phyloP scores from a whole-genome alignment of 2,113 vertebrate genomes.

The Bubo scandiacus region DNA sequence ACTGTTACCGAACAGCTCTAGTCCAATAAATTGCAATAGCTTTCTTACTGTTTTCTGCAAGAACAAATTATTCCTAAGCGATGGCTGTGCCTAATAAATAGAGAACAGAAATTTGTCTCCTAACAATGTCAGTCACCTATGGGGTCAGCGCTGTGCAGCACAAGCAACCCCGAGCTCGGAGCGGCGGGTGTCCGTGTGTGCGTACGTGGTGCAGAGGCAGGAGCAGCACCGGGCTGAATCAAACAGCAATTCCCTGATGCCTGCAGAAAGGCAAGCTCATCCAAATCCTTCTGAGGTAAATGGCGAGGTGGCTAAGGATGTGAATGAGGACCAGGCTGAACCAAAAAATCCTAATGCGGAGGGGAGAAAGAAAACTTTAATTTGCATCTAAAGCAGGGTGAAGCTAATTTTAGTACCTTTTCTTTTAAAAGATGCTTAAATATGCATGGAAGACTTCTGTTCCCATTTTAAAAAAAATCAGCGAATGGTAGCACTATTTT shows the following conservation, averaged over 20 bases:
- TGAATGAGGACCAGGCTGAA: not conserved
- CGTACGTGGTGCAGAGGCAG: not conserved
- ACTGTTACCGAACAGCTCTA: not conserved
- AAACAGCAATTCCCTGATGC: not conserved
- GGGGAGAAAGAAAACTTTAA: slow-evolving; percentile 21
- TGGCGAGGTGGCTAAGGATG: not conserved
- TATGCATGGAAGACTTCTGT: slow-evolving; percentile 32
- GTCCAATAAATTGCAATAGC: not conserved
- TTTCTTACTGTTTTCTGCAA: not conserved
- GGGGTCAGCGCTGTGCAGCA: fast-evolving
- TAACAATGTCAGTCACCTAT: not conserved
- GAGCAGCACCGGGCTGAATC: not conserved
- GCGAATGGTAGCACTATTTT: slow-evolving; percentile 31
- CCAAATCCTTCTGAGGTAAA: not conserved
- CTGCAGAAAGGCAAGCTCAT: not conserved
- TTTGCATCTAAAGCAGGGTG: not conserved
- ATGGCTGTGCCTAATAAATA: not conserved
- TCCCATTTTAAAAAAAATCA: not conserved
- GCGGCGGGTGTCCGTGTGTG: not conserved
- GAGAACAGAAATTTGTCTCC: not conserved
- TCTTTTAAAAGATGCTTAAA: slow-evolving; percentile 49
- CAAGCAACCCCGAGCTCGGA: not conserved
- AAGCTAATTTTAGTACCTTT: slow-evolving; percentile 49
- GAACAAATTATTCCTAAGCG: not conserved
- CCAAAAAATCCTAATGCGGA: not conserved